Conservation (phyloP, 2,888 invertebrate genomes). For the Callinectes sapidus region DNA sequence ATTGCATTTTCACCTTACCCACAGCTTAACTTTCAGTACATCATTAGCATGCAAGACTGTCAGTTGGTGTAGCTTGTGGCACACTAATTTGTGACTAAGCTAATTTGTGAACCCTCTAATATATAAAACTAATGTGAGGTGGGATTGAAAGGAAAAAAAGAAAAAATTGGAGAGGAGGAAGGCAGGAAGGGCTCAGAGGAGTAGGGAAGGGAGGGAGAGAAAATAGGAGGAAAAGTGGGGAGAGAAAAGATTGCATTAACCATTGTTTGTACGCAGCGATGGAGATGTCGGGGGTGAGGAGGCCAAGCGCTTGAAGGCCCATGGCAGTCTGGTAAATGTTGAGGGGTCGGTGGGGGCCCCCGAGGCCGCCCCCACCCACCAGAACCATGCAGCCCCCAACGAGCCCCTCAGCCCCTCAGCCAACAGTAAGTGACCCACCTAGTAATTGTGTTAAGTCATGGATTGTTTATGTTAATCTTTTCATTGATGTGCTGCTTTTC, state of each 20-base stretch:
- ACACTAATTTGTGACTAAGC: too few relatives aligned
- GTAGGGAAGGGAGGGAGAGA: not conserved
- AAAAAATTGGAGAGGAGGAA: too few relatives aligned
- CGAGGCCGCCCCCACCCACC: not conserved
- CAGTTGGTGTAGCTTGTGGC: too few relatives aligned
- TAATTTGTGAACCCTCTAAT: not conserved
- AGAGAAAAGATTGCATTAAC: not conserved
- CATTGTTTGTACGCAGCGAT: not conserved
- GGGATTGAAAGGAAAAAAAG: too few relatives aligned
- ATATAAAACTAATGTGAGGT: not conserved
- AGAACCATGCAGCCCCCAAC: not conserved
- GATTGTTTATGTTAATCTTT: not conserved
- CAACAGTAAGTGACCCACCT: not conserved
- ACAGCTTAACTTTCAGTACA: too few relatives aligned
- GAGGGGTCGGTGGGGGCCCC: slow-evolving; percentile 7
- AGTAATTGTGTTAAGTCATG: too few relatives aligned
- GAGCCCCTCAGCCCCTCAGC: not conserved
- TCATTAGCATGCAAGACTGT: too few relatives aligned
- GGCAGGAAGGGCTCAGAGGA: not conserved
- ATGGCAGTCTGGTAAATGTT: slow-evolving; percentile 22
- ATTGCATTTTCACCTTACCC: too few relatives aligned
- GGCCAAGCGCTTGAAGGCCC: slow-evolving; percentile 25
- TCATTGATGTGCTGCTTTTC: not conserved
- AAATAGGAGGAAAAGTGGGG: not conserved
- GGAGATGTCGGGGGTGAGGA: slow-evolving; percentile 26